Percentiles rank a stretch among this genome's conserved stretches.
Evolutionary conservation across 2,797 vertebrate species (phyloP).

Genomic region (Tamandua tetradactyla): DNA sequence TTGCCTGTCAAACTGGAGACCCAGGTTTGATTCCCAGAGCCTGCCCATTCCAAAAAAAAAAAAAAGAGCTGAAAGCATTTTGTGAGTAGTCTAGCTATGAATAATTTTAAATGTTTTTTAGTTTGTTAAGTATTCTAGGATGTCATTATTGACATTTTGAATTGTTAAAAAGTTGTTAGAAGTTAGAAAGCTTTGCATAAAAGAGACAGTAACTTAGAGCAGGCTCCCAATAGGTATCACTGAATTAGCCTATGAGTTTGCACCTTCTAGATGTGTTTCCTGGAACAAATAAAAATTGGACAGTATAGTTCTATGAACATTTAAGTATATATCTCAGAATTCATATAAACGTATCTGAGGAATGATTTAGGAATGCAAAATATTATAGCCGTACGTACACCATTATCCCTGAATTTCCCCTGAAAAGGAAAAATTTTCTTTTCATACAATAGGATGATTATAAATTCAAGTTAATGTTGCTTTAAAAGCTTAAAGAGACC

Average conservation of each 20-base stretch:
- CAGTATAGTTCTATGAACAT: neutral
- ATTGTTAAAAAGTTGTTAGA: neutral
- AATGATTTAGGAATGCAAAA: neutral
- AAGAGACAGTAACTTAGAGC: neutral
- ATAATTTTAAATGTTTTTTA: neutral
- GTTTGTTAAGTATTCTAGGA: neutral
- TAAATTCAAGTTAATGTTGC: neutral
- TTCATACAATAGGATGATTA: neutral
- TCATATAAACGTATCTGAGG: neutral
- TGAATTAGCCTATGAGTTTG: neutral
- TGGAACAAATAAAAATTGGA: neutral
- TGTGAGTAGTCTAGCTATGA: neutral
- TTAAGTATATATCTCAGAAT: neutral
- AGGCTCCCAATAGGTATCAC: neutral
- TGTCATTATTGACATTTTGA: neutral
- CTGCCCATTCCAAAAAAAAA: too few species aligned
- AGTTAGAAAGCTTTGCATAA: neutral
- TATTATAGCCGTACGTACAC: neutral
- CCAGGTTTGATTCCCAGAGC: too few species aligned
- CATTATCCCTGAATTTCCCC: neutral
- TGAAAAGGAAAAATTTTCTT: too few species aligned
- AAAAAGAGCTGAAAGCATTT: slow-evolving; percentile 57
- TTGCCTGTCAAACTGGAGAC: too few species aligned
- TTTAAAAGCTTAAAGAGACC: neutral
- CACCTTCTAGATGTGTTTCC: neutral